Conservation (phyloP, 2,797 vertebrate genomes). For the Urosaurus nigricauda region DNA sequence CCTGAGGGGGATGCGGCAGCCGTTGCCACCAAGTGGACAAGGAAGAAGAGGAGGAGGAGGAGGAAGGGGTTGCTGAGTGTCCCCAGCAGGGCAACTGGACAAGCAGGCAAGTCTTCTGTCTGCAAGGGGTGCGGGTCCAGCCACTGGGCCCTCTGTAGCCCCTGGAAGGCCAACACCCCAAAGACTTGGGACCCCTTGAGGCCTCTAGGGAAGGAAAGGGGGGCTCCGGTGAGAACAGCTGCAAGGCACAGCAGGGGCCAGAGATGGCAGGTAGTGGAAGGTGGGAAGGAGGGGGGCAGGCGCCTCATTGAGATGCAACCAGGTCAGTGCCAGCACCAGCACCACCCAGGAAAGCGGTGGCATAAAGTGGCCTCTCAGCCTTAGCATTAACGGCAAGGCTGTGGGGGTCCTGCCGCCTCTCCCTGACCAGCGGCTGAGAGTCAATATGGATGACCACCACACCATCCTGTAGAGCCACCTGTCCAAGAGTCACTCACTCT, state of each 20-base stretch:
- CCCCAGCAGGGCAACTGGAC: too few species aligned
- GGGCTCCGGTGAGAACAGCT: too few species aligned
- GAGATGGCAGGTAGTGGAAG: not conserved
- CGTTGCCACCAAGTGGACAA: too few species aligned
- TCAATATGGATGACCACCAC: not conserved
- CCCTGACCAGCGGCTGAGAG: not conserved
- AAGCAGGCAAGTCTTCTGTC: too few species aligned
- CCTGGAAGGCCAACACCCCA: too few species aligned
- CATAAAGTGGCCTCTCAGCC: not conserved
- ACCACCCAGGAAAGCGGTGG: not conserved
- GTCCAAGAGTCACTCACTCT: not conserved
- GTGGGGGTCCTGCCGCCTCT: not conserved
- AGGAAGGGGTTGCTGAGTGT: not conserved
- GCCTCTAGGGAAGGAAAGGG: too few species aligned
- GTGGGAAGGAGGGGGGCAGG: not conserved
- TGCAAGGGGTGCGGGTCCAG: not conserved
- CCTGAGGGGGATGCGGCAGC: not conserved
- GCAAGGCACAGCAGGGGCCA: not conserved
- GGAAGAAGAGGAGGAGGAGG: not conserved
- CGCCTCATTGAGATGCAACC: constrained; percentile 30
- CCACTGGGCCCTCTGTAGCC: not conserved
- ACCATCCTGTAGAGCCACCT: not conserved
- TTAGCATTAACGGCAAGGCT: not conserved
- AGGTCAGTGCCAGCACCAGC: not conserved
- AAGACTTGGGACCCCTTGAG: too few species aligned